Conservation (phyloP, 2,113 vertebrate species). For the Calonectris borealis region DNA sequence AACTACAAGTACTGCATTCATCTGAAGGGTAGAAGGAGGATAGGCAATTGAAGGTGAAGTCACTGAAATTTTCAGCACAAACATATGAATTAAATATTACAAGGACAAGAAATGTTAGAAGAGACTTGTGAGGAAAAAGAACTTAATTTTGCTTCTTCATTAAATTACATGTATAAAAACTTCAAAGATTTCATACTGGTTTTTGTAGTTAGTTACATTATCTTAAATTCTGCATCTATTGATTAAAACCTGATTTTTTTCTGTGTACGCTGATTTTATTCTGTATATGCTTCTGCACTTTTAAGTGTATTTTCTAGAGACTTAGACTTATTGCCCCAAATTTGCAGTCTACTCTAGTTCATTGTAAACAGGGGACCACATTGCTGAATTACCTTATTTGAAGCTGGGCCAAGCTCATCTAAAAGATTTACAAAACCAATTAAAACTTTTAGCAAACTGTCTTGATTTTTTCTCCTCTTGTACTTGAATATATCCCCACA, state of each 20-base stretch:
- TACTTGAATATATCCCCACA: not conserved
- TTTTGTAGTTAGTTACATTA: not conserved
- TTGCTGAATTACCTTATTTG: not conserved
- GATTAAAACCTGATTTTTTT: not conserved
- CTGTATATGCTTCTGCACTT: not conserved
- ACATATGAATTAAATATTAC: conserved; percentile 68
- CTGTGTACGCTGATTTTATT: not conserved
- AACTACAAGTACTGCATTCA: conserved; percentile 38
- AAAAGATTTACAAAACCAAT: conserved; percentile 24
- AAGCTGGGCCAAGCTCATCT: not conserved
- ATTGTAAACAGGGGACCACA: not conserved
- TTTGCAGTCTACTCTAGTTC: not conserved
- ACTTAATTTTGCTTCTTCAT: conserved; percentile 41
- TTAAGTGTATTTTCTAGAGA: not conserved
- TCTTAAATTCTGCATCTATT: conserved; percentile 1
- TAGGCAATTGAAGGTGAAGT: conserved; percentile 68
- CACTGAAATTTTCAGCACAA: conserved; percentile 60
- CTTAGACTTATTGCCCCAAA: not conserved
- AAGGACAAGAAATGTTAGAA: conserved; percentile 47
- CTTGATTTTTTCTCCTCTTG: not conserved
- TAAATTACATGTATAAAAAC: conserved; percentile 38
- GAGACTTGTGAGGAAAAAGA: conserved; percentile 26
- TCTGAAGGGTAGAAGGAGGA: conserved; percentile 33
- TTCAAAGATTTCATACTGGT: conserved; percentile 26
- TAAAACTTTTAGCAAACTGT: conserved; percentile 7